A percentile compares a stretch with the other conserved stretches of the same genome.
Evolutionary conservation across 2,888 invertebrate genomes (phyloP).

Genomic region (Choristoneura rosaceana): DNA sequence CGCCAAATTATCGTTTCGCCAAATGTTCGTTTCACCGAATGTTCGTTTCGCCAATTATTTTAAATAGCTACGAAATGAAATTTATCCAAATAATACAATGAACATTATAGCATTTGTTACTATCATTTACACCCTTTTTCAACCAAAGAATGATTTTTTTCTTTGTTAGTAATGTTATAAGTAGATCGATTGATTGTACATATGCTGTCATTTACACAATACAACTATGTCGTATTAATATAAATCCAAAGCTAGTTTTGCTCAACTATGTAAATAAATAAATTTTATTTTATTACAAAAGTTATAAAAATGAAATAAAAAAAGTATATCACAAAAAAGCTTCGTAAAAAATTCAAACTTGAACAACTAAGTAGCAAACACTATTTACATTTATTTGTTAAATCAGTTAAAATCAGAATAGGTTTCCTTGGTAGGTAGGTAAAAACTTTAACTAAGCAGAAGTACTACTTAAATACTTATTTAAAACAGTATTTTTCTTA

Average conservation of each 20-base stretch:
- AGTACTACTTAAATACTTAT: constrained; percentile 15
- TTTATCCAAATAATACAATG: not conserved
- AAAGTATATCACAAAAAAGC: constrained; percentile 41
- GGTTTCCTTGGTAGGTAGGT: constrained; percentile 39
- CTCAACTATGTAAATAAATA: constrained; percentile 54
- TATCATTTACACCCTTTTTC: constrained; percentile 9
- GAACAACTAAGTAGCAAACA: constrained; percentile 39
- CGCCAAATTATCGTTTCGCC: not conserved
- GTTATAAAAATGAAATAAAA: constrained; percentile 41
- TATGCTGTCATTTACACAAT: constrained; percentile 59
- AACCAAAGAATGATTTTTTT: constrained; percentile 20
- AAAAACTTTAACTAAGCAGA: constrained; percentile 27
- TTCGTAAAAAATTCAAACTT: constrained; percentile 42
- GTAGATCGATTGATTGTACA: constrained; percentile 44
- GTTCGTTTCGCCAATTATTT: not conserved
- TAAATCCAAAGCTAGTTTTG: constrained; percentile 39
- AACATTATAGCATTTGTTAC: not conserved
- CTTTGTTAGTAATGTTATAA: constrained; percentile 57
- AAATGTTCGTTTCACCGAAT: not conserved
- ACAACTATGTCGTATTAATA: constrained; percentile 58
- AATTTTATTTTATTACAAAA: constrained; percentile 40
- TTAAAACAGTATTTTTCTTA: constrained; percentile 13
- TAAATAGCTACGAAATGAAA: not conserved
- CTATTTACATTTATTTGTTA: constrained; percentile 42
- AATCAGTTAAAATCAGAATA: constrained; percentile 56